Percentiles rank a stretch among this genome's conserved stretches.
Conservation (phyloP, 1,140 invertebrate genomes). For the Zaprionus davidi region DNA sequence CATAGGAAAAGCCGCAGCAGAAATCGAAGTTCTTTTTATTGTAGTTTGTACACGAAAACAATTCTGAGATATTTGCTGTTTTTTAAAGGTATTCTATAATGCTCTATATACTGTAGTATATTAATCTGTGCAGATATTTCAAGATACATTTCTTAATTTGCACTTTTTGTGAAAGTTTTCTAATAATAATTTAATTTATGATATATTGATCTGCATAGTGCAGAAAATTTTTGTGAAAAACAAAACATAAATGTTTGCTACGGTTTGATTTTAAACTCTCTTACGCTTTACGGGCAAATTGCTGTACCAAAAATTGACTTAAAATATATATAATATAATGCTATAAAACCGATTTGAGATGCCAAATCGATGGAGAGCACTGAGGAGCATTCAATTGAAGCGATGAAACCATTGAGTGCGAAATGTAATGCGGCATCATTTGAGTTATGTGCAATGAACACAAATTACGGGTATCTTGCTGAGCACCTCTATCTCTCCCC, state of each 20-base stretch:
- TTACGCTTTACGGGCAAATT: background rate
- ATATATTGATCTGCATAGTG: no score
- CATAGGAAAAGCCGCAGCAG: no score
- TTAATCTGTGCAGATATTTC: no score
- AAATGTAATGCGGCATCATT: constrained; percentile 8
- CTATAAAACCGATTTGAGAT: background rate
- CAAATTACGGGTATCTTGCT: constrained; percentile 12
- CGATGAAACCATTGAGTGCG: constrained; percentile 9
- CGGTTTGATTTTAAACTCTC: background rate
- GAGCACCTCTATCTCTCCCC: background rate
- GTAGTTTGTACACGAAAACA: no score
- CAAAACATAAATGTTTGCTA: no score
- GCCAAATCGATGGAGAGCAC: constrained; percentile 1
- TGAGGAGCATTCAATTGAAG: constrained; percentile 10
- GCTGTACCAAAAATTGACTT: background rate
- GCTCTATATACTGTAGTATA: no score
- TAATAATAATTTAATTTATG: no score
- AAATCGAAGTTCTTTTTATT: no score
- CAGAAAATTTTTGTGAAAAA: no score
- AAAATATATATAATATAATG: constrained; percentile 7
- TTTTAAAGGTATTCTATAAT: no score
- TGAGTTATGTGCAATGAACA: constrained; percentile 1
- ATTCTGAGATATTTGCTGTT: no score
- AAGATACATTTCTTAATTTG: background rate
- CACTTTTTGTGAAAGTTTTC: background rate